Evolutionary conservation across 2,113 vertebrate species (phyloP).

Genomic region (Zapus hudsonius): DNA sequence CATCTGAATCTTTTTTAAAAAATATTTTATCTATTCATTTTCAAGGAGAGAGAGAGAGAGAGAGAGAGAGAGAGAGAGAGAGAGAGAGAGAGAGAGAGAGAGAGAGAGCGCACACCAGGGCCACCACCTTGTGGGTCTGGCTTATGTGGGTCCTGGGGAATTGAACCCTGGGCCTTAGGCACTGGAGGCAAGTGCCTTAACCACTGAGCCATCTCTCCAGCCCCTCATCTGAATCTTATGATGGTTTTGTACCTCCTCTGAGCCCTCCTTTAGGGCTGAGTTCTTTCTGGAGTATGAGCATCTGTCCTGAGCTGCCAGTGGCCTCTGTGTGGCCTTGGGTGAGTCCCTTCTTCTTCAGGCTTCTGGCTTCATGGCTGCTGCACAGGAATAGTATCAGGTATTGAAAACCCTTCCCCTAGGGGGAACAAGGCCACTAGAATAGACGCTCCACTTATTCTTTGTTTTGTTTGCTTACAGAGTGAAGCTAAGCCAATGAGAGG

Average conservation of each 20-base stretch:
- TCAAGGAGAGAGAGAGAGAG: no score
- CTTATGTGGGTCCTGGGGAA: no score
- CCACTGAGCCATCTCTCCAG: no score
- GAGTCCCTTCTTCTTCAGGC: not conserved
- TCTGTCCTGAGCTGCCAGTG: not conserved
- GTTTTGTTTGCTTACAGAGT: conserved; percentile 19
- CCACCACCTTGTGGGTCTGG: no score
- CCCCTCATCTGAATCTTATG: no score
- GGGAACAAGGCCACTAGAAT: not conserved
- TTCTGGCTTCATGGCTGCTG: not conserved
- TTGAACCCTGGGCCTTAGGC: no score
- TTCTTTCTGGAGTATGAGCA: not conserved
- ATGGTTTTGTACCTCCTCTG: no score
- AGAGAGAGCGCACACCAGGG: no score
- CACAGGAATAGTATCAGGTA: conserved; percentile 7
- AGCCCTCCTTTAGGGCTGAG: not conserved
- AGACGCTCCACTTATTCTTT: not conserved
- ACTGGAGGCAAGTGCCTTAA: no score
- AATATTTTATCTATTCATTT: no score
- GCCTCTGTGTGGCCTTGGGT: conserved; percentile 10
- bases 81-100: no score
- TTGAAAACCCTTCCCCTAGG: not conserved
- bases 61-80: no score
- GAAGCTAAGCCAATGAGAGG: not conserved
- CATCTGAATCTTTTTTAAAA: conserved; percentile 36